Evolutionary conservation across 2,888 invertebrate species (phyloP).

Genomic region (Cheilosia grossa): DNA sequence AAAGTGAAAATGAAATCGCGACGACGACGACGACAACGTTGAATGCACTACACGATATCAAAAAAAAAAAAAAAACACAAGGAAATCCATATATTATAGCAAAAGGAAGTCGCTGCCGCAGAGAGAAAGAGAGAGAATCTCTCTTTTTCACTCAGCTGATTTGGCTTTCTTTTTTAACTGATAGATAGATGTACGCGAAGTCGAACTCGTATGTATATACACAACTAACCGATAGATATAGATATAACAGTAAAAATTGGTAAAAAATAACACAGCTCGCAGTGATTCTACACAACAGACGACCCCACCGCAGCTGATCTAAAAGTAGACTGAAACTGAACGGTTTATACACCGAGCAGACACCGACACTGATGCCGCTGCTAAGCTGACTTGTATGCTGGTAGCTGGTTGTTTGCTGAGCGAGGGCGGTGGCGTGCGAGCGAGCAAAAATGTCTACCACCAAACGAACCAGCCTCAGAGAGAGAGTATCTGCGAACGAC

Average conservation of each 20-base stretch:
- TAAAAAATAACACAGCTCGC: conserved; percentile 52
- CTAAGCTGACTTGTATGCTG: neutral
- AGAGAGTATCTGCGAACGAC: conserved; percentile 23
- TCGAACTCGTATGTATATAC: conserved; percentile 8
- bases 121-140: conserved; percentile 23
- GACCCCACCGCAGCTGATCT: conserved; percentile 80
- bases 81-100: conserved; percentile 56
- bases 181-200: neutral
- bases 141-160: conserved; percentile 59
- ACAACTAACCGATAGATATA: conserved; percentile 60
- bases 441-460: conserved; percentile 40
- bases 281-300: conserved; percentile 70
- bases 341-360: conserved; percentile 43
- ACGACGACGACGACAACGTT: conserved; percentile 36
- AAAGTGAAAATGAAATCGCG: conserved; percentile 73
- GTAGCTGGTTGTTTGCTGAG: conserved; percentile 21
- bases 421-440: conserved; percentile 63
- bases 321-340: conserved; percentile 79
- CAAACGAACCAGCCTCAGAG: neutral
- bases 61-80: conserved; percentile 19
- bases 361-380: conserved; percentile 26
- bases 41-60: conserved; percentile 20
- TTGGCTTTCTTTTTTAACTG: conserved; percentile 25
- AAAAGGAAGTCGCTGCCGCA: conserved; percentile 46
- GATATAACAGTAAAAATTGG: conserved; percentile 51